Conservation (phyloP, 1,140 invertebrate species). For the Mercenaria mercenaria region DNA sequence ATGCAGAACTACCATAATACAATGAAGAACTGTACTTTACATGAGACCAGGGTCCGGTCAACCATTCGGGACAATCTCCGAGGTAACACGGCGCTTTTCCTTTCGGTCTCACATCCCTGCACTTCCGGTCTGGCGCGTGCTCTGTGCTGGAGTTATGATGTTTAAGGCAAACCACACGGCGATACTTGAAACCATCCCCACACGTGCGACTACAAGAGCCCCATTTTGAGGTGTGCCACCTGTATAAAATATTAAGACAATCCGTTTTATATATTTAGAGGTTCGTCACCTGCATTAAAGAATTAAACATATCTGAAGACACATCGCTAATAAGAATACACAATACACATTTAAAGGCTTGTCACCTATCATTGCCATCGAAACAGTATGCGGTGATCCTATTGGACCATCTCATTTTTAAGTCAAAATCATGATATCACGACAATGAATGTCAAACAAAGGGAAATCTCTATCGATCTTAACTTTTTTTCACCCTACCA, state of each 20-base stretch:
- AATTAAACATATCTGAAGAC: not conserved
- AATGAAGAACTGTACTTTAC: too few relatives aligned
- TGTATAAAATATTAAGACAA: not conserved
- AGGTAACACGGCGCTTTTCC: conserved; percentile 36
- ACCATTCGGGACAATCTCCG: conserved; percentile 52
- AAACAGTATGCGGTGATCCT: too few relatives aligned
- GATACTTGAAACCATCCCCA: conserved; percentile 48
- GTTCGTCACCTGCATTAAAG: too few relatives aligned
- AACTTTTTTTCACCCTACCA: too few relatives aligned
- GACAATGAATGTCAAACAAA: too few relatives aligned
- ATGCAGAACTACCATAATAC: too few relatives aligned
- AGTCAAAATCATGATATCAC: too few relatives aligned
- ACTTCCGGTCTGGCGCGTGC: conserved; percentile 33
- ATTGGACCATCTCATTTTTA: too few relatives aligned
- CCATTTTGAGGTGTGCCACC: conserved; percentile 63
- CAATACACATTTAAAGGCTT: too few relatives aligned
- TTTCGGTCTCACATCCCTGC: conserved; percentile 31
- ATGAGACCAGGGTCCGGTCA: conserved; percentile 56
- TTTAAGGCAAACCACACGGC: conserved; percentile 46
- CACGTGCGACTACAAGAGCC: conserved; percentile 58
- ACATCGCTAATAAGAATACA: not conserved
- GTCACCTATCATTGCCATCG: too few relatives aligned
- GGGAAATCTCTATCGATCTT: too few relatives aligned
- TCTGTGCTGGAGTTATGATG: not conserved
- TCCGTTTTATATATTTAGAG: too few relatives aligned